Conservation (phyloP, 1,140 invertebrate genomes). For the Bombus terrestris region DNA sequence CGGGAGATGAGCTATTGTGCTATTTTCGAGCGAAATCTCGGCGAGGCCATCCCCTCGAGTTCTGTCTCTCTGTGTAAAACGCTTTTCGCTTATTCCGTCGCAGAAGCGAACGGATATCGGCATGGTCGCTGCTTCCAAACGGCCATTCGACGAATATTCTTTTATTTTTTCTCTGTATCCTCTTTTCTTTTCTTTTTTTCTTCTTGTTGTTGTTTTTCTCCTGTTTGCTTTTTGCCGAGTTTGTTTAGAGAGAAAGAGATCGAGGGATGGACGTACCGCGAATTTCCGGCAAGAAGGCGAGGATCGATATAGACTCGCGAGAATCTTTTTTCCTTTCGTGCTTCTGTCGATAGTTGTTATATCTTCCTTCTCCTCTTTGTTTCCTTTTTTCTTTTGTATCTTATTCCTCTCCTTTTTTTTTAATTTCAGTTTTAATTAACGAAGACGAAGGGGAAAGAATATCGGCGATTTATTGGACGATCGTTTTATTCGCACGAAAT, state of each 20-base stretch:
- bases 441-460: background rate
- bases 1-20: conserved; percentile 83
- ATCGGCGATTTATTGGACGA: background rate
- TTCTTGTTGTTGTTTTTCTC: too few species aligned
- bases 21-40: conserved; percentile 80
- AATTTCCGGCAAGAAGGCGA: background rate
- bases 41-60: conserved; percentile 66
- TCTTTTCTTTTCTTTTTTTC: background rate
- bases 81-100: conserved; percentile 65
- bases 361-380: background rate
- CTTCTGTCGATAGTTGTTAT: too few species aligned
- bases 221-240: background rate
- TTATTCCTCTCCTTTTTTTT: background rate
- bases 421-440: background rate
- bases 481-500: conserved; percentile 2
- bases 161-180: background rate
- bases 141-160: conserved; percentile 16
- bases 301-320: background rate
- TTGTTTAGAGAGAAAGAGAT: background rate
- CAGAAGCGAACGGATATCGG: conserved; percentile 51
- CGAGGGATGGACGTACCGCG: background rate
- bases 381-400: background rate
- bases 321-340: background rate
- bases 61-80: conserved; percentile 61
- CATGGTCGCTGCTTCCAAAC: conserved; percentile 39